Conservation (phyloP, 2,113 vertebrate species). For the Raphicerus campestris region DNA sequence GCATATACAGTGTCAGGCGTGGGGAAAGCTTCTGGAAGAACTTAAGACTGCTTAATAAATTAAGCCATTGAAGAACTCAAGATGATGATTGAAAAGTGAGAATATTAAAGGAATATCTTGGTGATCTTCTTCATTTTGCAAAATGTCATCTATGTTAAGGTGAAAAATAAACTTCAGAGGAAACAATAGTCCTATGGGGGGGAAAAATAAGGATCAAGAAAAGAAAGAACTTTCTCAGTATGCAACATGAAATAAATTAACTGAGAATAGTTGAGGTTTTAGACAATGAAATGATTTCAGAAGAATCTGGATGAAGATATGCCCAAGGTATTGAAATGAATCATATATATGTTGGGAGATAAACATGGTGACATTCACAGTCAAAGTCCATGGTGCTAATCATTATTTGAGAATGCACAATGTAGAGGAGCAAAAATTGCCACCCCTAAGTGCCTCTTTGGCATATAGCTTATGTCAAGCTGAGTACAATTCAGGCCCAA, state of each 20-base stretch:
- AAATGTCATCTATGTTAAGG: neutral
- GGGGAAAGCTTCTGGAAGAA: neutral
- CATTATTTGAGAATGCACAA: neutral
- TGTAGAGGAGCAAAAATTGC: neutral
- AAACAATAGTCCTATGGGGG: neutral
- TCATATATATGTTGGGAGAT: neutral
- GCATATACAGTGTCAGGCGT: fast-evolving
- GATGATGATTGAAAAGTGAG: neutral
- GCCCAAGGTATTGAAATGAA: neutral
- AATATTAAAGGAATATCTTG: neutral
- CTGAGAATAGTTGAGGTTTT: neutral
- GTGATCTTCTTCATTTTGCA: neutral
- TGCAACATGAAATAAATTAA: neutral
- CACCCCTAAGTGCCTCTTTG: neutral
- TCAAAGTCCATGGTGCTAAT: neutral
- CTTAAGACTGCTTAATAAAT: neutral
- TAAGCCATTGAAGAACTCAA: neutral
- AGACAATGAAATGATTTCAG: neutral
- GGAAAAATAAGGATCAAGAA: neutral
- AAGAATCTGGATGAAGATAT: neutral
- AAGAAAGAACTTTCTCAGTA: neutral
- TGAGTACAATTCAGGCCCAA: neutral
- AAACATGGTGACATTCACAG: neutral
- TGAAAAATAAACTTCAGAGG: neutral
- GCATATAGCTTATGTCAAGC: neutral